phyloP scores from a whole-genome alignment of 2,888 invertebrate species.

The Drosophila mercatorum region DNA sequence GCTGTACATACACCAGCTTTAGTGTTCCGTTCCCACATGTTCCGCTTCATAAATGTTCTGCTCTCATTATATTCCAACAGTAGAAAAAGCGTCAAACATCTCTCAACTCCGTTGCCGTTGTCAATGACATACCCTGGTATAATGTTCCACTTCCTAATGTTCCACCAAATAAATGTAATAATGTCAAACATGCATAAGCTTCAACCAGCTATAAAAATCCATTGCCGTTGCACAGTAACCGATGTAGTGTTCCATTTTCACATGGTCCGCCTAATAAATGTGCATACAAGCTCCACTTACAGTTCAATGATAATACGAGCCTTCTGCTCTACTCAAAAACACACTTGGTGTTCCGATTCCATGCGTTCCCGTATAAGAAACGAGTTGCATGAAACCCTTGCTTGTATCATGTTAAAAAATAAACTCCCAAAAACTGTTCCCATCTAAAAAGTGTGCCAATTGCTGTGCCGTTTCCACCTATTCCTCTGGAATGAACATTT shows the following conservation, averaged over 20 bases:
- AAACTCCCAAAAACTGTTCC: neutral
- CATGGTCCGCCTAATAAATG: neutral
- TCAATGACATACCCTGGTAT: neutral
- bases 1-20: neutral
- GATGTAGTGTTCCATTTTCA: conserved; percentile 1
- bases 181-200: neutral
- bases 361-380: neutral
- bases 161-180: neutral
- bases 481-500: neutral
- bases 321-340: neutral
- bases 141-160: neutral
- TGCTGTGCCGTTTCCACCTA: neutral
- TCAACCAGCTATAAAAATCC: neutral
- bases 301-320: neutral
- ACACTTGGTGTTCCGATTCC: neutral
- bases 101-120: neutral
- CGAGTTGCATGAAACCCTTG: neutral
- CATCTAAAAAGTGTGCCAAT: neutral
- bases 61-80: neutral
- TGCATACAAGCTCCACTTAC: neutral
- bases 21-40: conserved; percentile 4
- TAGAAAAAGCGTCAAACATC: neutral
- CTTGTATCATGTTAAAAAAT: neutral
- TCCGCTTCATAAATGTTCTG: neutral
- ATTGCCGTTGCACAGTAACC: too few relatives aligned